A percentile compares a stretch with the other conserved stretches of the same genome.
Conservation (phyloP, 2,113 vertebrate species). For the Morone chrysops region DNA sequence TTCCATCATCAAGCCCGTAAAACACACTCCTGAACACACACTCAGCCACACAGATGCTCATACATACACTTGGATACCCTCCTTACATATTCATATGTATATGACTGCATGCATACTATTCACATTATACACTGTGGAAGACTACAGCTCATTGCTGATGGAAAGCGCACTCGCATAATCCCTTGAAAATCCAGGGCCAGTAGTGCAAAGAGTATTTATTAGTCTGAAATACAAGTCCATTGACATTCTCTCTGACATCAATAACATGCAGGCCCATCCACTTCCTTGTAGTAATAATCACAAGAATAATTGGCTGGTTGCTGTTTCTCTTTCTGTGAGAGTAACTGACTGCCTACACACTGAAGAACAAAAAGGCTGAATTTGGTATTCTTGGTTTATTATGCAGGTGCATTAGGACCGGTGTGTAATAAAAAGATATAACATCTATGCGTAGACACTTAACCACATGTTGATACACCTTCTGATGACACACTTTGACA, state of each 20-base stretch:
- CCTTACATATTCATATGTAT: constrained; percentile 49
- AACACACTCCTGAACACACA: constrained; percentile 52
- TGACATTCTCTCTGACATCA: constrained; percentile 71
- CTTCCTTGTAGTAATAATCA: constrained; percentile 68
- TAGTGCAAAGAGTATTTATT: constrained; percentile 71
- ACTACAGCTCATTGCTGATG: constrained; percentile 45
- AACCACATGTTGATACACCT: constrained; percentile 52
- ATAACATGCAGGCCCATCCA: constrained; percentile 65
- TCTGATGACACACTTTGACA: constrained; percentile 54
- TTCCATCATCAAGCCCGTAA: constrained; percentile 70
- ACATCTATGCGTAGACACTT: constrained; percentile 44
- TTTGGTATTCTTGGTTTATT: constrained; percentile 61
- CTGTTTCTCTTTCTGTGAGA: constrained; percentile 53
- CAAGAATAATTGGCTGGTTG: constrained; percentile 64
- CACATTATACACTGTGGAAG: constrained; percentile 48
- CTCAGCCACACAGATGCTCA: constrained; percentile 24
- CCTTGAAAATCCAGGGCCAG: constrained; percentile 63
- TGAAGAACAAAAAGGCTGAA: constrained; percentile 33
- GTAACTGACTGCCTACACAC: constrained; percentile 34
- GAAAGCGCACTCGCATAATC: constrained; percentile 50
- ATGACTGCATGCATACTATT: constrained; percentile 51
- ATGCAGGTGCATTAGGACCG: neutral
- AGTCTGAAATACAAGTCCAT: constrained; percentile 58
- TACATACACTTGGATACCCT: constrained; percentile 22
- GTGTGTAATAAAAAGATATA: constrained; percentile 67